These are phyloP conservation scores for Mobula hypostoma DNA, from an alignment of 2,113 vertebrate genomes.

Conservation along the genomic window DNA sequence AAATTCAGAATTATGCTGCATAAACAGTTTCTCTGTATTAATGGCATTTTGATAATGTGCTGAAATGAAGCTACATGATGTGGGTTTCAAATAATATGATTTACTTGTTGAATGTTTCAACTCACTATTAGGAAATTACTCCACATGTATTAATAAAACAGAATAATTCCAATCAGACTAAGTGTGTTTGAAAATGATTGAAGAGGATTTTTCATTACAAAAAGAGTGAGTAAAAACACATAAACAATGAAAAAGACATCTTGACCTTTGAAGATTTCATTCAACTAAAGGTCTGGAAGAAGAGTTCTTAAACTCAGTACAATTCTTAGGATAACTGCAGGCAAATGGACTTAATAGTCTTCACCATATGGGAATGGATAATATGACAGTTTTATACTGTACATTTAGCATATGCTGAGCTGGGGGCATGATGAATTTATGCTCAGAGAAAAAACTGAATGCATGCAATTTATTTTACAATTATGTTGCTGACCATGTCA, in stretches of 20 bases:
- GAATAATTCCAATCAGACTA: neutral
- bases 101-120: constrained; percentile 4
- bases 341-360: constrained; percentile 26
- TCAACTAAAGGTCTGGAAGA: neutral
- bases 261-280: constrained; percentile 31
- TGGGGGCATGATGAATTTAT: constrained; percentile 28
- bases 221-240: neutral
- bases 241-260: neutral
- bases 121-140: neutral
- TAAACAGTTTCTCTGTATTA: neutral
- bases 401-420: constrained; percentile 21
- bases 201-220: neutral
- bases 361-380: neutral
- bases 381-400: constrained; percentile 14
- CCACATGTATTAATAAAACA: neutral
- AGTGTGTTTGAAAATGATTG: neutral
- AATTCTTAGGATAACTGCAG: constrained; percentile 25
- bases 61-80: neutral
- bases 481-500: constrained; percentile 32
- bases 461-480: constrained; percentile 36
- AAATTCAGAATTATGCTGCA: constrained; percentile 18
- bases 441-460: constrained; percentile 12
- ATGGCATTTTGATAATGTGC: constrained; percentile 17
- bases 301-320: constrained; percentile 6
- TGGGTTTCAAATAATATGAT: neutral